phyloP scores from a whole-genome alignment of 1,140 invertebrate genomes.

The Eufriesea mexicana region DNA sequence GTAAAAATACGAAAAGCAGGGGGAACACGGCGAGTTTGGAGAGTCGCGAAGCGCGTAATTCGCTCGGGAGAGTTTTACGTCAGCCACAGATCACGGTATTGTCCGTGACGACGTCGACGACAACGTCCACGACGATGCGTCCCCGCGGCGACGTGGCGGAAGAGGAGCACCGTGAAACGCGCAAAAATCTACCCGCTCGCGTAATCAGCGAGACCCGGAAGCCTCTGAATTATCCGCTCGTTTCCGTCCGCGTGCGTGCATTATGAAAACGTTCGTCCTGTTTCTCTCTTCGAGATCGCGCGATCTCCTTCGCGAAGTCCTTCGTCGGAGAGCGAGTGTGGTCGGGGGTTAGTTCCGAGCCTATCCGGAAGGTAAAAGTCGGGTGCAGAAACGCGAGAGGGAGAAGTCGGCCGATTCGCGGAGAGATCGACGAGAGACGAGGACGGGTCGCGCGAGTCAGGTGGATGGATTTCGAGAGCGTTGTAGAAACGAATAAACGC shows the following conservation, averaged over 20 bases:
- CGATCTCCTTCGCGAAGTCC: constrained; percentile 41
- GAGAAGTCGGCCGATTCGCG: too few species aligned
- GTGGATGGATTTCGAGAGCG: constrained; percentile 16
- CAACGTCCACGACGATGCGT: constrained; percentile 42
- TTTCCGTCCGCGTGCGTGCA: constrained; percentile 7
- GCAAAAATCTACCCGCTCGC: constrained; percentile 30
- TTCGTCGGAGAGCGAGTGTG: too few species aligned
- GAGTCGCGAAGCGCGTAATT: constrained; percentile 3
- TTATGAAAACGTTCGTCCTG: constrained; percentile 31
- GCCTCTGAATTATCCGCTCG: constrained; percentile 47
- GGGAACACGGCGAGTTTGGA: not conserved
- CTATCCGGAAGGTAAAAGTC: too few species aligned
- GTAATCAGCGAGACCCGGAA: not conserved
- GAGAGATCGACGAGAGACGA: too few species aligned
- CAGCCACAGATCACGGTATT: constrained; percentile 17
- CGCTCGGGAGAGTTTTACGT: constrained; percentile 5
- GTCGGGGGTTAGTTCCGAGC: too few species aligned
- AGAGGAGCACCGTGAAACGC: not conserved
- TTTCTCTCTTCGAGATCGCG: not conserved
- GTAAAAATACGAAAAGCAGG: constrained; percentile 3
- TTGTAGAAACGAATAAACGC: constrained; percentile 9
- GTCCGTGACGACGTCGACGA: constrained; percentile 6
- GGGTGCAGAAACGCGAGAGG: too few species aligned
- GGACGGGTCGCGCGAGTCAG: too few species aligned
- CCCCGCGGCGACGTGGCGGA: not conserved